Conservation (phyloP, 2,113 vertebrate genomes). For the Ondatra zibethicus region DNA sequence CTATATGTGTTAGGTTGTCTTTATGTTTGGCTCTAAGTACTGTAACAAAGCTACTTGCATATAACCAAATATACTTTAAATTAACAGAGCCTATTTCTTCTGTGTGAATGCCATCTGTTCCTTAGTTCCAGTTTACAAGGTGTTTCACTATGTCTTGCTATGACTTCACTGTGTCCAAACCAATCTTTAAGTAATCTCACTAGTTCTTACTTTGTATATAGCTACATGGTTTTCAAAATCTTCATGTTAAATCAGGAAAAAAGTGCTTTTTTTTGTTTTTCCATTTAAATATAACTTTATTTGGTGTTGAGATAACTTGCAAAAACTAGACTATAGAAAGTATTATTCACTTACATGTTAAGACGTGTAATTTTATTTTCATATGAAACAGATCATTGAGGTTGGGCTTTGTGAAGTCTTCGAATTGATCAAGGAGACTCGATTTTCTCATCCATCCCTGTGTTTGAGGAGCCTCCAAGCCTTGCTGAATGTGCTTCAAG, state of each 20-base stretch:
- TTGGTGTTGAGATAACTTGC: background rate
- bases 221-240: constrained; percentile 52
- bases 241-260: constrained; percentile 26
- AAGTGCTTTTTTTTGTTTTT: background rate
- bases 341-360: constrained; percentile 13
- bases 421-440: constrained; percentile 98
- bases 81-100: constrained; percentile 35
- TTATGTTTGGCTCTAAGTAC: constrained; percentile 17
- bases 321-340: constrained; percentile 6
- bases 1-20: background rate
- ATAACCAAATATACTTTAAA: constrained; percentile 26
- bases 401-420: constrained; percentile 99
- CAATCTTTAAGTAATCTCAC: constrained; percentile 9
- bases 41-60: background rate
- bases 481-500: constrained; percentile 97
- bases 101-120: background rate
- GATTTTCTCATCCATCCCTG: constrained; percentile 97
- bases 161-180: constrained; percentile 34
- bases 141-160: constrained; percentile 40
- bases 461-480: constrained; percentile 98
- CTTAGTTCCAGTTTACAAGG: background rate
- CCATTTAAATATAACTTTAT: constrained; percentile 8
- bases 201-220: constrained; percentile 15
- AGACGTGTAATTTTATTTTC: constrained; percentile 49
- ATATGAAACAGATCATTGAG: constrained; percentile 93